Conservation (phyloP, 1,140 invertebrate species). For the Latrodectus geometricus region DNA sequence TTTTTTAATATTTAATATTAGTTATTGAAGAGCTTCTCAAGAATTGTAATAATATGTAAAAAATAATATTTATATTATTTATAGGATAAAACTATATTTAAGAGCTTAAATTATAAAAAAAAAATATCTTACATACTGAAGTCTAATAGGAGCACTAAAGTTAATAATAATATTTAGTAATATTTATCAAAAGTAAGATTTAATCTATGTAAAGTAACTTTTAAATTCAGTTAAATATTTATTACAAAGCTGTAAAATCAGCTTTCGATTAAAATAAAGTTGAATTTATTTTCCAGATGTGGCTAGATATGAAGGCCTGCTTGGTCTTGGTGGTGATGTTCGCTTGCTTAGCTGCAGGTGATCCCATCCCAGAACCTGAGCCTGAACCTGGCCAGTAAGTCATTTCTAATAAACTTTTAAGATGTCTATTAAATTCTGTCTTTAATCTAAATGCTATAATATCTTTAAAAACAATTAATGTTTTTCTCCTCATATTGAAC, state of each 20-base stretch:
- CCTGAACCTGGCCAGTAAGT: constrained; percentile 54
- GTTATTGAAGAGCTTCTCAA: no score
- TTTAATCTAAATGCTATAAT: background rate
- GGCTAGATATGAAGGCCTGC: constrained; percentile 45
- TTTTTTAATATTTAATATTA: no score
- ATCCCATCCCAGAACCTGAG: constrained; percentile 40
- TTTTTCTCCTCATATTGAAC: background rate
- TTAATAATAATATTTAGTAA: background rate
- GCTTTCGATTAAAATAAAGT: background rate
- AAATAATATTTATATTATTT: no score
- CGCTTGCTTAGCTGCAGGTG: constrained; percentile 18
- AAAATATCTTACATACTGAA: background rate
- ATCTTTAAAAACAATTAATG: background rate
- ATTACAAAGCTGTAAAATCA: background rate
- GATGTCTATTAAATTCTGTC: background rate
- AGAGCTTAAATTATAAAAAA: background rate
- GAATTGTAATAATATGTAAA: no score
- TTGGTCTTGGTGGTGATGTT: constrained; percentile 31
- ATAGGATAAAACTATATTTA: no score
- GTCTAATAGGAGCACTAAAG: background rate
- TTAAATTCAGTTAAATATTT: background rate
- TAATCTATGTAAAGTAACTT: background rate
- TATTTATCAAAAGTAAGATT: background rate
- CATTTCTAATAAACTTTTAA: background rate
- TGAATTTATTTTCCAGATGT: constrained; percentile 25